Percentiles rank a stretch among this genome's conserved stretches.
Conservation (phyloP, 2,113 vertebrate genomes). For the Vicugna pacos region DNA sequence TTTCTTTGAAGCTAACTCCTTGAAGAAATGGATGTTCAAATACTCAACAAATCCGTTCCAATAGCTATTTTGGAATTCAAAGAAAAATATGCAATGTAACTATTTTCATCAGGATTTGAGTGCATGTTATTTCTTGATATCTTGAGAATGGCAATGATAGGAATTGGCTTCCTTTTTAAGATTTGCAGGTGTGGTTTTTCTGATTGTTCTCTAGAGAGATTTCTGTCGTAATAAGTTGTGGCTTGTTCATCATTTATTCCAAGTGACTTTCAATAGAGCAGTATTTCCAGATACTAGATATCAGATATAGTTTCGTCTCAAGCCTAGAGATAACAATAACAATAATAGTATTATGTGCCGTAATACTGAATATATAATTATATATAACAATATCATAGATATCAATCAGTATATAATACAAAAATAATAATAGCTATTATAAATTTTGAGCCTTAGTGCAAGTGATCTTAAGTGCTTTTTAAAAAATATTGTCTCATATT, state of each 20-base stretch:
- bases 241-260: not conserved
- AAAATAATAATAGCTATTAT: not conserved
- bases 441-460: not conserved
- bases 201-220: not conserved
- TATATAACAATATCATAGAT: not conserved
- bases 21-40: slow-evolving; percentile 62
- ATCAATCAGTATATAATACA: not conserved
- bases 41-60: not conserved
- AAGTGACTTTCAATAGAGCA: not conserved
- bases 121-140: not conserved
- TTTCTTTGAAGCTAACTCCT: slow-evolving; percentile 75
- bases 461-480: not conserved
- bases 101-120: slow-evolving; percentile 3
- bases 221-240: not conserved
- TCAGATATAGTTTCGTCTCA: not conserved
- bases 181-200: not conserved
- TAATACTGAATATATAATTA: not conserved
- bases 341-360: not conserved
- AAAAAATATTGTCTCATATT: not conserved
- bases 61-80: slow-evolving; percentile 66
- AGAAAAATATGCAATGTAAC: not conserved
- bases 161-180: not conserved
- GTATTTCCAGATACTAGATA: not conserved
- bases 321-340: not conserved
- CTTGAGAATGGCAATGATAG: not conserved